phyloP scores from a whole-genome alignment of 2,888 invertebrate genomes.

The Leptogaster cylindrica region DNA sequence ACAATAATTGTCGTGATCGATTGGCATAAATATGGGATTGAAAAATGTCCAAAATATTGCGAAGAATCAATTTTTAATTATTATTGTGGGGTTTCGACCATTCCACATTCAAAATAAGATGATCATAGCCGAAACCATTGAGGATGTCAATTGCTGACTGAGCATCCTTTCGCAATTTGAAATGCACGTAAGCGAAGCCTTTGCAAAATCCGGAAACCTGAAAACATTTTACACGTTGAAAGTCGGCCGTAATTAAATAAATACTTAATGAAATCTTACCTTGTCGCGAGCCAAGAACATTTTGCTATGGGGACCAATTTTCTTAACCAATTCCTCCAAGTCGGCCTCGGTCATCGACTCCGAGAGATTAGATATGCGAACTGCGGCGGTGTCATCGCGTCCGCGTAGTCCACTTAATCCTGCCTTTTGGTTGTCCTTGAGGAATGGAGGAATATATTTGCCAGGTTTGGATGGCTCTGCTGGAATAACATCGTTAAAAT shows the following conservation, averaged over 20 bases:
- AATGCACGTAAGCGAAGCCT: constrained; percentile 99
- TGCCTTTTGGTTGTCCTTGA: constrained; percentile 85
- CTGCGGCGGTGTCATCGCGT: constrained; percentile 86
- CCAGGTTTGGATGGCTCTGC: constrained; percentile 53
- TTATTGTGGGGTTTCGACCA: constrained; percentile 88
- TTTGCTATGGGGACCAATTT: constrained; percentile 91
- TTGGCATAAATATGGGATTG: no score
- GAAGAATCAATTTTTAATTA: no score
- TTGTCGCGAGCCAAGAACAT: constrained; percentile 96
- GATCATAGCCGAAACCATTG: constrained; percentile 95
- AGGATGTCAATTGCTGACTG: constrained; percentile 87
- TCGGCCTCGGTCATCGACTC: constrained; percentile 95
- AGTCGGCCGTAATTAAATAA: constrained; percentile 45
- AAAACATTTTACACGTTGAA: no score
- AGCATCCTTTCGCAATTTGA: constrained; percentile 88
- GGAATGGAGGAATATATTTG: constrained; percentile 87
- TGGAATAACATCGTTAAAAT: no score
- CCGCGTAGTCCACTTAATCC: constrained; percentile 70
- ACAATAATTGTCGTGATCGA: no score
- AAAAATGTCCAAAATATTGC: no score
- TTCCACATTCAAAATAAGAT: constrained; percentile 97
- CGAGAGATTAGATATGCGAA: constrained; percentile 95
- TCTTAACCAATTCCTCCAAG: constrained; percentile 92
- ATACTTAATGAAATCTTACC: constrained; percentile 53
- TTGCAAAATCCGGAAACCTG: constrained; percentile 82